Percentiles rank a stretch among this genome's conserved stretches.
Conservation (phyloP, 1,140 invertebrate genomes). For the Wasmannia auropunctata region DNA sequence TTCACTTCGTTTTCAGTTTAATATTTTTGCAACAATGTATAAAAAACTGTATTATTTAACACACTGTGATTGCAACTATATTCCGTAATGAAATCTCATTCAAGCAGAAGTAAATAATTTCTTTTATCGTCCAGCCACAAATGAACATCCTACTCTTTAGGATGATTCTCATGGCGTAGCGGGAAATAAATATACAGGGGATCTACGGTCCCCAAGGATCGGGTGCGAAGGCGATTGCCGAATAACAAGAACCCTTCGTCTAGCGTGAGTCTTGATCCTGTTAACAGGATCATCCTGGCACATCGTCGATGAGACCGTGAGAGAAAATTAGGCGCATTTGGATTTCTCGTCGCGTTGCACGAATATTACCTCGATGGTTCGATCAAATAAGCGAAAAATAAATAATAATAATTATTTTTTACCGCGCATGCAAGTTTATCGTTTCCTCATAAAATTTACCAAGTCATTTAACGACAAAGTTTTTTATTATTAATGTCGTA, state of each 20-base stretch:
- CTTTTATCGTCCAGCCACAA: constrained; percentile 60
- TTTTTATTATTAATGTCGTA: constrained; percentile 13
- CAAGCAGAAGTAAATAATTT: constrained; percentile 40
- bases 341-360: constrained; percentile 50
- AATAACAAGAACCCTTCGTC: constrained; percentile 78
- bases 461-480: not conserved
- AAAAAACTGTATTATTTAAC: not conserved
- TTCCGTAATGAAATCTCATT: not conserved
- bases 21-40: not conserved
- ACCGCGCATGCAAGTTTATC: not conserved
- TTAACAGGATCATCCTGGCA: constrained; percentile 77
- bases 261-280: constrained; percentile 77
- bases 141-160: constrained; percentile 59
- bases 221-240: constrained; percentile 67
- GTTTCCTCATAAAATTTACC: not conserved
- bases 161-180: constrained; percentile 56
- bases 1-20: not conserved
- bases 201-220: constrained; percentile 74
- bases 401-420: constrained; percentile 12
- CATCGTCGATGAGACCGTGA: constrained; percentile 61
- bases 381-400: not conserved
- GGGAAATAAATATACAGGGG: constrained; percentile 57
- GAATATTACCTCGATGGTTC: constrained; percentile 40
- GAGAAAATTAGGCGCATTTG: constrained; percentile 66
- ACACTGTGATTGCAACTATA: not conserved